Conservation (phyloP, 1,140 invertebrate species). For the Drosophila paulistorum region DNA sequence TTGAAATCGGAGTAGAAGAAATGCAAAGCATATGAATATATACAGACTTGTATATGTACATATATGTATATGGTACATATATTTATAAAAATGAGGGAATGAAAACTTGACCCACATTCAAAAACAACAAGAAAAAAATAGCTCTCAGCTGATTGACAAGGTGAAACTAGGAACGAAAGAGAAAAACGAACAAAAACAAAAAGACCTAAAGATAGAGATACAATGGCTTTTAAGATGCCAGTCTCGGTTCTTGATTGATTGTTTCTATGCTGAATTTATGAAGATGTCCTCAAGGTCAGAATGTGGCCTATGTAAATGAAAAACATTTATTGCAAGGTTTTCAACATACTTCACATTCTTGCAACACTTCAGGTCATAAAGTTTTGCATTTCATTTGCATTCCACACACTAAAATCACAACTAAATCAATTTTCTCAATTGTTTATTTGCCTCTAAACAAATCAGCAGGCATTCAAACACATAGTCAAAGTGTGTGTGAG, state of each 20-base stretch:
- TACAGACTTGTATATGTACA: background rate
- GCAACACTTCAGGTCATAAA: slow-evolving; percentile 45
- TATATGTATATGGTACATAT: background rate
- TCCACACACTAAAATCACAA: slow-evolving; percentile 46
- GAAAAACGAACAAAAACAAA: background rate
- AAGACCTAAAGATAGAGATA: slow-evolving; percentile 38
- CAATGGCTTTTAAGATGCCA: slow-evolving; percentile 48
- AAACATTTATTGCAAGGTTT: background rate
- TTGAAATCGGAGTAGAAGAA: slow-evolving; percentile 17
- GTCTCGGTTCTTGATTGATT: slow-evolving; percentile 62
- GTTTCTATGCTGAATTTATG: slow-evolving; percentile 19
- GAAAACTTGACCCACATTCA: slow-evolving; percentile 42
- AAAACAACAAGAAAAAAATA: background rate
- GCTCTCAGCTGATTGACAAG: slow-evolving; percentile 55
- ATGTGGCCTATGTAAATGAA: background rate
- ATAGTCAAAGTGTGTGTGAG: slow-evolving; percentile 17
- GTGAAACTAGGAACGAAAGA: slow-evolving; percentile 37
- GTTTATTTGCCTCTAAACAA: slow-evolving; percentile 78
- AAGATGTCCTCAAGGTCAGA: slow-evolving; percentile 69
- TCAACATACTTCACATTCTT: slow-evolving; percentile 4
- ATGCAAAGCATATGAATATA: slow-evolving; percentile 29
- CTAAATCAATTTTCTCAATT: slow-evolving; percentile 77
- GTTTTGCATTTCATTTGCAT: slow-evolving; percentile 53
- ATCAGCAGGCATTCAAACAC: slow-evolving; percentile 73
- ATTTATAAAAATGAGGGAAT: background rate